Percentiles rank a stretch among this genome's conserved stretches.
Evolutionary conservation across 2,888 invertebrate genomes (phyloP).

Genomic region (Tachystola acroxantha): DNA sequence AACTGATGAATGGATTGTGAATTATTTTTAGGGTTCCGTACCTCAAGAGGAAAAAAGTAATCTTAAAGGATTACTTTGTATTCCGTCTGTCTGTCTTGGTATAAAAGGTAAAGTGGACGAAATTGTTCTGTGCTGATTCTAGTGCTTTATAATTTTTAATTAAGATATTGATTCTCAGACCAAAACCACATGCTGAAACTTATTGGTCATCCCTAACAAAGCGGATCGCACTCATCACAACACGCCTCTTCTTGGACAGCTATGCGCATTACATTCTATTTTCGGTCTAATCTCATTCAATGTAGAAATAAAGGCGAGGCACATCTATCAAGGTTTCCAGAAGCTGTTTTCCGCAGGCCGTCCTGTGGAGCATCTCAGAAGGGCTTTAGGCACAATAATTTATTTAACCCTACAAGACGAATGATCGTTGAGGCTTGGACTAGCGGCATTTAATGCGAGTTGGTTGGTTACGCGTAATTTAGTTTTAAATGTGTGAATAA

Average conservation of each 20-base stretch:
- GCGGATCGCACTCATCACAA: neutral
- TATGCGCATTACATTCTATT: constrained; percentile 9
- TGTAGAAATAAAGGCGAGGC: neutral
- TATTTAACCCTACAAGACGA: neutral
- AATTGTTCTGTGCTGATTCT: too few relatives aligned
- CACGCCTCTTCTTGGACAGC: constrained; percentile 2
- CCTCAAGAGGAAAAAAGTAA: too few relatives aligned
- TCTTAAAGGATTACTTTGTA: too few relatives aligned
- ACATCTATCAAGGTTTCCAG: neutral
- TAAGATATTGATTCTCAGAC: too few relatives aligned
- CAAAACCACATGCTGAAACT: too few relatives aligned
- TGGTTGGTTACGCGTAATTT: neutral
- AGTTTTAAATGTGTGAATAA: too few relatives aligned
- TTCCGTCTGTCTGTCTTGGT: too few relatives aligned
- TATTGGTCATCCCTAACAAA: neutral
- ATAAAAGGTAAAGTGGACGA: too few relatives aligned
- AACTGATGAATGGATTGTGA: too few relatives aligned
- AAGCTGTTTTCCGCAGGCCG: neutral
- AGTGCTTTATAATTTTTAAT: too few relatives aligned
- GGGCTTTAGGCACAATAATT: neutral
- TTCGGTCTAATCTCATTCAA: constrained; percentile 8
- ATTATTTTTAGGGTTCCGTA: too few relatives aligned
- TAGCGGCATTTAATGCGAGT: neutral
- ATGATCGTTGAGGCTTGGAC: neutral
- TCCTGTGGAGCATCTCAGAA: neutral